These are phyloP conservation scores for Andrena haemorrhoa DNA, from an alignment of 2,888 invertebrate genomes.

Conservation along the genomic window DNA sequence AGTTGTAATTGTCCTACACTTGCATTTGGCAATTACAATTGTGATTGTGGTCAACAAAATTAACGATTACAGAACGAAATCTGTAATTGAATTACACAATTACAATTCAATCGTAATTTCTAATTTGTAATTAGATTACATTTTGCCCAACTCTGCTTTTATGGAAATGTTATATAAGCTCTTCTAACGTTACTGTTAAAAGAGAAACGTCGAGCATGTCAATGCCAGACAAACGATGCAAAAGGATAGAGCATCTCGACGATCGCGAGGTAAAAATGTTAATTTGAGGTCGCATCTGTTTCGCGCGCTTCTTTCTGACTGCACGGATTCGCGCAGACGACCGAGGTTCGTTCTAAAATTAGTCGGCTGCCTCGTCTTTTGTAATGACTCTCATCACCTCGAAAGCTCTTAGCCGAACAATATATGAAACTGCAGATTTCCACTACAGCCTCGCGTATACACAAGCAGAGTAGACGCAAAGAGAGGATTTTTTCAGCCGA, in stretches of 20 bases:
- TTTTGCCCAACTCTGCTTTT: too few relatives aligned
- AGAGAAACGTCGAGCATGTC: neutral
- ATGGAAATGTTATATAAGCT: too few relatives aligned
- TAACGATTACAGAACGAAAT: too few relatives aligned
- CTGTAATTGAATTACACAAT: too few relatives aligned
- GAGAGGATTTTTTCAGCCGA: slow-evolving; percentile 12
- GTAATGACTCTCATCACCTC: slow-evolving; percentile 63
- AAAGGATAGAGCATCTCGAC: neutral
- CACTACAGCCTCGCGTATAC: slow-evolving; percentile 1
- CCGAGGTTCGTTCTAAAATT: slow-evolving; percentile 62
- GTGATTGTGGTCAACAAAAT: too few relatives aligned
- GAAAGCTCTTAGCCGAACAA: slow-evolving; percentile 54
- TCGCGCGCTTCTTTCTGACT: neutral
- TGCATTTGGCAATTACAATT: too few relatives aligned
- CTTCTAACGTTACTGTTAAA: neutral
- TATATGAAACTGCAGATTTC: slow-evolving; percentile 47
- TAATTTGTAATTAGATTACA: too few relatives aligned
- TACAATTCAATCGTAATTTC: too few relatives aligned
- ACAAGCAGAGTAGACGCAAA: neutral
- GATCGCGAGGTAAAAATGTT: slow-evolving; percentile 44
- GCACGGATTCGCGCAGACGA: slow-evolving; percentile 18
- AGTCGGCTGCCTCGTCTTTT: slow-evolving; percentile 55
- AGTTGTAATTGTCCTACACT: too few relatives aligned
- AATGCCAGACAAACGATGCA: neutral
- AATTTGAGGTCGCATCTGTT: slow-evolving; percentile 48